Evolutionary conservation across 2,797 vertebrate species (phyloP).

Genomic region (Crenuchus spilurus): DNA sequence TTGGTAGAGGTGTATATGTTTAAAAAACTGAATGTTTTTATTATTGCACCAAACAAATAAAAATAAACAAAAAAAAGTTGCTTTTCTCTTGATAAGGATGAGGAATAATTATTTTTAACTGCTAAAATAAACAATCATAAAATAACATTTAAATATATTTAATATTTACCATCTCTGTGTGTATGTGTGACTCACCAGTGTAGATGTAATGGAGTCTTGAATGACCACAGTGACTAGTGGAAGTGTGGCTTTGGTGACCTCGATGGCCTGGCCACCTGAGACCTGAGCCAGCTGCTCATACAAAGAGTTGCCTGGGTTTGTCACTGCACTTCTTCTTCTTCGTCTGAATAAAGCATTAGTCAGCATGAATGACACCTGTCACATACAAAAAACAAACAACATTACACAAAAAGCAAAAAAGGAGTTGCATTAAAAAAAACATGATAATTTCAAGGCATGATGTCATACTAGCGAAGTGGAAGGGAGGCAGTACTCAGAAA

Average conservation of each 20-base stretch:
- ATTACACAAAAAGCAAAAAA: not conserved
- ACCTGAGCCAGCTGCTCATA: conserved; percentile 68
- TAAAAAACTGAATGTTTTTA: no score
- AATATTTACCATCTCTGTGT: no score
- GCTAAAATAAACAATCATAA: no score
- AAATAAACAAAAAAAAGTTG: no score
- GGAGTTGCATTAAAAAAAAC: not conserved
- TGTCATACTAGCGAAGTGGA: no score
- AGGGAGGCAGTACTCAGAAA: no score
- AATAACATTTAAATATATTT: no score
- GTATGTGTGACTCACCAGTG: conserved; percentile 59
- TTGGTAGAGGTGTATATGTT: no score
- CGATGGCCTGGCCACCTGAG: conserved; percentile 72
- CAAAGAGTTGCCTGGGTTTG: conserved; percentile 30
- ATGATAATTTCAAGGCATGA: no score
- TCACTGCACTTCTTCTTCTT: conserved; percentile 18
- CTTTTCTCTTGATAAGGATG: no score
- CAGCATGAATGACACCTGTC: conserved; percentile 72
- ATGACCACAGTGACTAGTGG: conserved; percentile 62
- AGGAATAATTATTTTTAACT: no score
- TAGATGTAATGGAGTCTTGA: conserved; percentile 56
- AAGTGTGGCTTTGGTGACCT: conserved; percentile 65
- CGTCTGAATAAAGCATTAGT: conserved; percentile 42
- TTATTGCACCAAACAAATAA: no score
- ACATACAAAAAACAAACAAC: not conserved